These are phyloP conservation scores for Synergus gifuensis DNA, from an alignment of 2,888 invertebrate species.

Conservation along the genomic window DNA sequence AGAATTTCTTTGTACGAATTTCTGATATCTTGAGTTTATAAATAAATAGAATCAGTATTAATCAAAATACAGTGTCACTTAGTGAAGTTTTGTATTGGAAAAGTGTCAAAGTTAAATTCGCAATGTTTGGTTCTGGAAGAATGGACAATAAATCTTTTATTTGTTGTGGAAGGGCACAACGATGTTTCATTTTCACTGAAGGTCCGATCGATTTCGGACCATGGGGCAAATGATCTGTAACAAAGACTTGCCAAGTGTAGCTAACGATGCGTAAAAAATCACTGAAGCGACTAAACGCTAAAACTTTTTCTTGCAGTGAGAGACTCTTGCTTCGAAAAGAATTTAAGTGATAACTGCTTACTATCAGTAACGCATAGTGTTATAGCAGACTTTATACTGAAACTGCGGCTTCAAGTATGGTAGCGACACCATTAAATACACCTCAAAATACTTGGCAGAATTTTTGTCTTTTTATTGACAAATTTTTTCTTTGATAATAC, in stretches of 20 bases:
- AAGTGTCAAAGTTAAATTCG: background rate
- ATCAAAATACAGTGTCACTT: no score
- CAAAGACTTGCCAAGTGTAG: constrained; percentile 33
- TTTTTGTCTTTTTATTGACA: no score
- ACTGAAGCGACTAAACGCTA: constrained; percentile 33
- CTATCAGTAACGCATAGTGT: constrained; percentile 9
- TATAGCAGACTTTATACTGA: constrained; percentile 30
- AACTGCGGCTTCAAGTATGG: constrained; percentile 11
- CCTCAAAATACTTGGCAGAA: constrained; percentile 3
- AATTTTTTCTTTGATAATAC: no score
- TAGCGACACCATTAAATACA: constrained; percentile 2
- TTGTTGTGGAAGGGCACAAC: background rate
- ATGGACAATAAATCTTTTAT: background rate
- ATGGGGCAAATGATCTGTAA: constrained; percentile 29
- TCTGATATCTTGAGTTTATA: no score
- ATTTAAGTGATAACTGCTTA: constrained; percentile 18
- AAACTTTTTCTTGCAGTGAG: constrained; percentile 15
- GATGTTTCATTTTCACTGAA: constrained; percentile 25
- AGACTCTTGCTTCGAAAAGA: background rate
- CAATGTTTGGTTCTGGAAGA: background rate
- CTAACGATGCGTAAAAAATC: constrained; percentile 40
- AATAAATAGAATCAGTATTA: no score
- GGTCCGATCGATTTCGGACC: constrained; percentile 22
- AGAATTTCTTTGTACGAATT: no score
- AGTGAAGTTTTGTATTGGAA: background rate